Conservation (phyloP, 2,888 invertebrate species). For the Malachius bipustulatus region DNA sequence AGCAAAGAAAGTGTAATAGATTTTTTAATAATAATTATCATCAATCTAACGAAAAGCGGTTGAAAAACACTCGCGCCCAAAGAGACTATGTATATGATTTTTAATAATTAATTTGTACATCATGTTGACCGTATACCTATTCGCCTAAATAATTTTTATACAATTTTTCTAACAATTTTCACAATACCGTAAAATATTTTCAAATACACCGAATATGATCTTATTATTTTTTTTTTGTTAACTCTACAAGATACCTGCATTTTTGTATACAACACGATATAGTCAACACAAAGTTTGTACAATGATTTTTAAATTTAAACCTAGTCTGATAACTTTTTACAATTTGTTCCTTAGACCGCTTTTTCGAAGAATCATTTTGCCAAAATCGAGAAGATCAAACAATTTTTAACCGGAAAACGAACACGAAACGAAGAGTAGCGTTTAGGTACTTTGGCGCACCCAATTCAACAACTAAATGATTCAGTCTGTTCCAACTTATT, state of each 20-base stretch:
- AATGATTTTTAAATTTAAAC: conserved; percentile 19
- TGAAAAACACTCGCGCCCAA: conserved; percentile 21
- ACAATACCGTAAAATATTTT: conserved; percentile 17
- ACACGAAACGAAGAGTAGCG: conserved; percentile 12
- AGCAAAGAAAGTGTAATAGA: too few species aligned
- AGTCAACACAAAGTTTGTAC: conserved; percentile 29
- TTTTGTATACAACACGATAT: conserved; percentile 5
- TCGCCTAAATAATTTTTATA: conserved; percentile 31
- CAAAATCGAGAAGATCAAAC: conserved; percentile 19
- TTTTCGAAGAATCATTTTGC: conserved; percentile 28
- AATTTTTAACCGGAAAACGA: too few species aligned
- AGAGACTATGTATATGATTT: conserved; percentile 18
- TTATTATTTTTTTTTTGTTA: conserved; percentile 10
- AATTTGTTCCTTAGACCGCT: conserved; percentile 27
- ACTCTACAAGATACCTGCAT: not conserved
- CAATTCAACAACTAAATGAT: conserved; percentile 19
- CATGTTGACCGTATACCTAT: conserved; percentile 37
- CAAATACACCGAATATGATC: conserved; percentile 11
- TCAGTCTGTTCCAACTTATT: conserved; percentile 31
- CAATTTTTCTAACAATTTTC: conserved; percentile 24
- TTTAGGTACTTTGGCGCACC: conserved; percentile 11
- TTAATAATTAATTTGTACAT: conserved; percentile 31
- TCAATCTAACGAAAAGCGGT: conserved; percentile 19
- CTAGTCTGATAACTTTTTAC: conserved; percentile 18
- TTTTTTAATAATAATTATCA: too few species aligned